Evolutionary conservation across 2,797 vertebrate genomes (phyloP), one percentile per base, ranked within the genome.

Genomic region (Chrysocyon brachyurus): DNA sequence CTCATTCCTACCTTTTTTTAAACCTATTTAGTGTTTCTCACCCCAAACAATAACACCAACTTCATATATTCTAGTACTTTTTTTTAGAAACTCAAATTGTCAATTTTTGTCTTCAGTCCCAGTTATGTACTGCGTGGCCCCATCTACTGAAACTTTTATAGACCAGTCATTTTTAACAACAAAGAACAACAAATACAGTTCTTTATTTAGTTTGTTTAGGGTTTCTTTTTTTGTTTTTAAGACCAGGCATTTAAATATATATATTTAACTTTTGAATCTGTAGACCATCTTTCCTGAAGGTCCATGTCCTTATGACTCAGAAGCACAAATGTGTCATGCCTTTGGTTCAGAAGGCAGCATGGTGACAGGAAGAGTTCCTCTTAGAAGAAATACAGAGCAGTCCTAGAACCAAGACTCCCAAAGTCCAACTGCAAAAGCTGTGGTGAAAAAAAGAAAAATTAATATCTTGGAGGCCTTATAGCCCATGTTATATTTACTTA

Each of bases 1-100:
- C 68, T 97, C 83, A 78, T 97, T 90, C 94, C 94, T 90, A 77
- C 96, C 85, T 91, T 94, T 97, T 54, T 95, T 82, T 96, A 95
- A 98, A 95, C 96, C 97, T 95, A 88, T 92, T 98, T 91, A 97
- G 33, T 97, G 92, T 96, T 90, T 94, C 97, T 98, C 94, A 97
- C 98, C 97, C 2, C 96, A 97, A 96, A 54, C 21, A 1, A 59
- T 96, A 96, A 96, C n/a, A 73, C 24, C 81, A 87, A 2, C 97
- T 98, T 96, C 96, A 75, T 95, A 85, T 95, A 95, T 92, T 85
- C 31, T 73, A 95, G 86, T 96, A 33, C 52, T 75, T 33, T 81
- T 96, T 96, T 94, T 97, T 75, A 72, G 54, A 92, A 97, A 94
- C 24, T 77, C 11, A 85, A 31, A 84, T 92, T 91, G 90, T 86